These are phyloP conservation scores for Mola mola DNA, from an alignment of 2,113 vertebrate species.

Conservation along the genomic window DNA sequence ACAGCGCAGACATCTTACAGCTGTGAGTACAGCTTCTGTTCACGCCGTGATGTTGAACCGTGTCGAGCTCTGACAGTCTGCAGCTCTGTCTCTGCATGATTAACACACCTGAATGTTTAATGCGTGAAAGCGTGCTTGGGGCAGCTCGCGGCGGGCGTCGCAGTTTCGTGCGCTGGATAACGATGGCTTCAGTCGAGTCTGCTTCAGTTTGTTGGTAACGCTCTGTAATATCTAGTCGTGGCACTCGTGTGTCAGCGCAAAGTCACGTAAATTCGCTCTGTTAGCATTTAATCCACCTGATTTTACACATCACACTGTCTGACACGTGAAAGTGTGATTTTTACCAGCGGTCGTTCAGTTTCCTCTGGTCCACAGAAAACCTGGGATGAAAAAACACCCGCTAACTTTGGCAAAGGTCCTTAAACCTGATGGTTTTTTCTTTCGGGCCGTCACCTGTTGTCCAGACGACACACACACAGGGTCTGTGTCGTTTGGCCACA, in stretches of 20 bases:
- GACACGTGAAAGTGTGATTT: neutral
- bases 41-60: too few relatives aligned
- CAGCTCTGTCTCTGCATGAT: constrained; percentile 34
- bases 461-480: too few relatives aligned
- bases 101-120: constrained; percentile 56
- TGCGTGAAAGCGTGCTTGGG: constrained; percentile 37
- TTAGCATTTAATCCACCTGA: neutral
- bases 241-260: neutral
- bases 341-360: neutral
- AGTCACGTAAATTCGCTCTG: neutral
- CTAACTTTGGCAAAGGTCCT: neutral
- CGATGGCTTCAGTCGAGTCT: constrained; percentile 1
- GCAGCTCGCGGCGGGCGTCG: neutral
- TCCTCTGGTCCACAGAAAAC: too few relatives aligned
- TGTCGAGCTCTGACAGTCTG: neutral
- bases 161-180: constrained; percentile 14
- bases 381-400: neutral
- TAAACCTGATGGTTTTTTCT: neutral
- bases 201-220: constrained; percentile 6
- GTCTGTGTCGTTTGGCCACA: too few relatives aligned
- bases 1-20: too few relatives aligned
- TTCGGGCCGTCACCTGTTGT: too few relatives aligned
- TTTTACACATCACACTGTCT: neutral
- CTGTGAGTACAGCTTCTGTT: too few relatives aligned
- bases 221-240: neutral